Conservation (phyloP, 2,888 invertebrate species). For the Caradrina kadenii region DNA sequence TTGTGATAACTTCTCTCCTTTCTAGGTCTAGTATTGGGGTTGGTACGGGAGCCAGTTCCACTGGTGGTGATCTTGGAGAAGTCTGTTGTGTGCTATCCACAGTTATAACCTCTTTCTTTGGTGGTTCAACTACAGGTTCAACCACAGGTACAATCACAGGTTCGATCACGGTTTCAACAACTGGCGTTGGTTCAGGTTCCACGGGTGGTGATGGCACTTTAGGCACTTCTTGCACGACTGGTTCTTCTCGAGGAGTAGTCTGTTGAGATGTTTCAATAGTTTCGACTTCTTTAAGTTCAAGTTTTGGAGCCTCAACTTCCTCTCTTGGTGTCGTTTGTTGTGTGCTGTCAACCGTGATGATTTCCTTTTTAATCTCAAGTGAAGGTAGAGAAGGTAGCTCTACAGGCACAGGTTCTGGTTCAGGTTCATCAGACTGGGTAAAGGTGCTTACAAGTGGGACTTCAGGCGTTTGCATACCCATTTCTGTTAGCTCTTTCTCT, state of each 20-base stretch:
- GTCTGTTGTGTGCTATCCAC: slow-evolving; percentile 87
- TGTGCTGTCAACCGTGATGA: slow-evolving; percentile 71
- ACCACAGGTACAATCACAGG: slow-evolving; percentile 32
- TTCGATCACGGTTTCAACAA: slow-evolving; percentile 42
- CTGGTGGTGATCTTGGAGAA: slow-evolving; percentile 84
- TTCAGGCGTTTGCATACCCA: slow-evolving; percentile 83
- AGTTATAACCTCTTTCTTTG: slow-evolving; percentile 61
- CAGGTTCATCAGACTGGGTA: slow-evolving; percentile 85
- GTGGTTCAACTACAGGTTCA: slow-evolving; percentile 40
- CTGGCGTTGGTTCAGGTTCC: slow-evolving; percentile 27
- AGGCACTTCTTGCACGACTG: slow-evolving; percentile 14
- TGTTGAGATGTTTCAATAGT: slow-evolving; percentile 73
- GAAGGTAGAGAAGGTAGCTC: slow-evolving; percentile 53
- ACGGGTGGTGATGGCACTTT: slow-evolving; percentile 29
- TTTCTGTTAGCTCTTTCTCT: slow-evolving; percentile 77
- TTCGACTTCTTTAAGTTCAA: slow-evolving; percentile 65
- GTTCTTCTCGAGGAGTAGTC: slow-evolving; percentile 74
- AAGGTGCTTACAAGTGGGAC: slow-evolving; percentile 78
- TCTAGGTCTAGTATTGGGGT: slow-evolving; percentile 65
- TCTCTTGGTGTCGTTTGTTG: slow-evolving; percentile 74
- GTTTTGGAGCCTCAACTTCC: slow-evolving; percentile 60
- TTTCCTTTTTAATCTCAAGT: slow-evolving; percentile 61
- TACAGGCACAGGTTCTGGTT: slow-evolving; percentile 64
- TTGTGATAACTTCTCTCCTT: slow-evolving; percentile 68
- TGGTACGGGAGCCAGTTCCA: slow-evolving; percentile 49